Conservation (phyloP, 2,888 invertebrate species). For the Athalia cordata region DNA sequence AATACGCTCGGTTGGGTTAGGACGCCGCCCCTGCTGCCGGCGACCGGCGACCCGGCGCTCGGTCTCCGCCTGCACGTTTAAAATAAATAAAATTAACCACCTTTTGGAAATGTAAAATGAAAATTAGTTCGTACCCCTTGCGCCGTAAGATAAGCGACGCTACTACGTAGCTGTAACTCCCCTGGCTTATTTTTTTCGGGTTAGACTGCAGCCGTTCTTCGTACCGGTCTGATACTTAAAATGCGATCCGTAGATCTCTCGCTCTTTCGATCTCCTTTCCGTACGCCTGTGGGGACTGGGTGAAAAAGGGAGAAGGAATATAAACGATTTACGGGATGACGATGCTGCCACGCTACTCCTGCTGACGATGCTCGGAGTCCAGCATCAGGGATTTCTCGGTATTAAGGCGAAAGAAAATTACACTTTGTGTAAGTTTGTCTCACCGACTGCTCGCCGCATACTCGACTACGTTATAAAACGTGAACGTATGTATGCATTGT, state of each 20-base stretch:
- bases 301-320: too few relatives aligned
- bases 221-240: slow-evolving; percentile 4
- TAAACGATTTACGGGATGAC: background rate
- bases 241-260: slow-evolving; percentile 39
- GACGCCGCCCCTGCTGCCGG: background rate
- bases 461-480: background rate
- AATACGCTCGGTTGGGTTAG: background rate
- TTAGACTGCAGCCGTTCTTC: background rate
- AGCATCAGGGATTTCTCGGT: slow-evolving; percentile 37
- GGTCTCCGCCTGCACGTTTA: background rate
- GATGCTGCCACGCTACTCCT: background rate
- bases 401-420: slow-evolving; percentile 33
- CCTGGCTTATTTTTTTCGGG: background rate
- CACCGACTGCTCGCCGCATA: background rate
- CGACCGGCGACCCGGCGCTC: background rate
- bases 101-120: slow-evolving; percentile 36
- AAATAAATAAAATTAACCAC: slow-evolving; percentile 35
- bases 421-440: slow-evolving; percentile 32
- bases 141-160: slow-evolving; percentile 23
- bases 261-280: background rate
- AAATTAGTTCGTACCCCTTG: slow-evolving; percentile 15
- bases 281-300: background rate
- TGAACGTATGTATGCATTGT: background rate
- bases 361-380: background rate
- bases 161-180: background rate